Evolutionary conservation across 2,888 invertebrate species (phyloP).

Genomic region (Ophion ventricosus): DNA sequence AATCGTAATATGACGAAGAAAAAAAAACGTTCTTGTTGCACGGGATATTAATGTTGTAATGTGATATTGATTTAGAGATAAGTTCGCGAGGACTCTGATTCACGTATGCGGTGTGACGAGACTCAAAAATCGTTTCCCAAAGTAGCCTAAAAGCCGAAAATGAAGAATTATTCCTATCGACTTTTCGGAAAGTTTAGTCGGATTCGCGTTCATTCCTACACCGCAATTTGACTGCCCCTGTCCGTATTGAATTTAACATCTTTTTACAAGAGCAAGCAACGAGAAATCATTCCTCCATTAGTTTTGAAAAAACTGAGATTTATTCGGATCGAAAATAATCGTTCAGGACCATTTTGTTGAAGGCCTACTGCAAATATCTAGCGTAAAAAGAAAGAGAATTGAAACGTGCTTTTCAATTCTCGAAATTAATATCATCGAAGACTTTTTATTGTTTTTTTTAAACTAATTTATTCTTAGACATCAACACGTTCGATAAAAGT

Average conservation of each 20-base stretch:
- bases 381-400: not conserved
- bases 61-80: slow-evolving; percentile 53
- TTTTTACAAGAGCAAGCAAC: not conserved
- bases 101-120: slow-evolving; percentile 12
- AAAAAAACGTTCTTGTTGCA: not conserved
- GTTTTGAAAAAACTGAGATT: not conserved
- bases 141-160: slow-evolving; percentile 44
- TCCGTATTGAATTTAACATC: not conserved
- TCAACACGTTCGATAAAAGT: not conserved
- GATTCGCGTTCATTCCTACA: slow-evolving; percentile 37
- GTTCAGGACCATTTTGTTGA: not conserved
- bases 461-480: not conserved
- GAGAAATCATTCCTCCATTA: not conserved
- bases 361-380: not conserved
- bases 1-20: not conserved
- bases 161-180: slow-evolving; percentile 15
- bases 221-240: slow-evolving; percentile 29
- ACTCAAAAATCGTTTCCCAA: slow-evolving; percentile 25
- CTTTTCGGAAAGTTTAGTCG: slow-evolving; percentile 2
- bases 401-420: not conserved
- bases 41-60: slow-evolving; percentile 37
- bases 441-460: not conserved
- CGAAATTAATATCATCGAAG: not conserved
- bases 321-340: not conserved
- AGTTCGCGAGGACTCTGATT: slow-evolving; percentile 15